Evolutionary conservation across 2,113 vertebrate species (phyloP).

Genomic region (Bos javanicus): DNA sequence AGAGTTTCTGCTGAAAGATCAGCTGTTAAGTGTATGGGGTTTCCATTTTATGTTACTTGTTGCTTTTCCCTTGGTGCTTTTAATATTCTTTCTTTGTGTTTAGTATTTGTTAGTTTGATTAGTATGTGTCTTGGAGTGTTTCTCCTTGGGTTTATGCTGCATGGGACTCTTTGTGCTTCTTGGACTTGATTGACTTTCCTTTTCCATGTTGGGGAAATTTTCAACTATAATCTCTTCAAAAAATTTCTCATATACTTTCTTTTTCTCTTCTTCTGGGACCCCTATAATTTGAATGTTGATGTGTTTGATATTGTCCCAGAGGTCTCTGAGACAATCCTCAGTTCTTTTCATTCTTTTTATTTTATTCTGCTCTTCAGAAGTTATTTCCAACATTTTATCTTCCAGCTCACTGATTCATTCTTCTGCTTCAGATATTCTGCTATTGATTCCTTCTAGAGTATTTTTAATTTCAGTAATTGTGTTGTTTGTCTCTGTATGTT

Average conservation of each 20-base stretch:
- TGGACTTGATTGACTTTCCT: neutral
- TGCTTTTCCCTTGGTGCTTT: neutral
- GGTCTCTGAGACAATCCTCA: neutral
- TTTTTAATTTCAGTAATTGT: neutral
- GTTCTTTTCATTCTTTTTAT: neutral
- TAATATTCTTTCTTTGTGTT: neutral
- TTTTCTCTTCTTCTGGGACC: neutral
- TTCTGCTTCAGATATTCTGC: neutral
- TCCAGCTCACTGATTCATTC: neutral
- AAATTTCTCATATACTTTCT: neutral
- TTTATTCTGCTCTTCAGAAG: neutral
- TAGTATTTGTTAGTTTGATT: neutral
- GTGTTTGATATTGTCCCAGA: neutral
- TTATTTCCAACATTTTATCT: neutral
- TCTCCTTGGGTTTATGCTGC: neutral
- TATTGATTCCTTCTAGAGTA: neutral
- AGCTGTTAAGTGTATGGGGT: neutral
- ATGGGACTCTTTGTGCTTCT: neutral
- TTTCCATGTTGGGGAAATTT: neutral
- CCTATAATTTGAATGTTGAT: neutral
- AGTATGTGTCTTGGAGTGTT: neutral
- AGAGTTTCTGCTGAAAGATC: neutral
- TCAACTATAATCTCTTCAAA: neutral
- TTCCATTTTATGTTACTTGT: neutral
- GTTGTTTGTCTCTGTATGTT: neutral